Percentiles rank a stretch among this genome's conserved stretches.
phyloP scores from a whole-genome alignment of 2,797 vertebrate genomes.

The Rhinophrynus dorsalis region DNA sequence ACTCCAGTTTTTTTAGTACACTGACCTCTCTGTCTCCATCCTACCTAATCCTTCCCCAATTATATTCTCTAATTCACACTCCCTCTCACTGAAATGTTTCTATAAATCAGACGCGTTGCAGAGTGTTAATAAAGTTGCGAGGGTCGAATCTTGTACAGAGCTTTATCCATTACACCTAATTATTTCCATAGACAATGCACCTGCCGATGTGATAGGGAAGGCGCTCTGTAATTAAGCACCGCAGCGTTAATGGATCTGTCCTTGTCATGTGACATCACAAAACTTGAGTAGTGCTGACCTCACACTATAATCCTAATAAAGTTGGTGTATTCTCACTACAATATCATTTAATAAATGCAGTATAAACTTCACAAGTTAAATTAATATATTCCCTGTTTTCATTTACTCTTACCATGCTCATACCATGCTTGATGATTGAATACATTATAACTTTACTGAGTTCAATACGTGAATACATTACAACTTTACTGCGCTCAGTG shows the following conservation, averaged over 20 bases:
- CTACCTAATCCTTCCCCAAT: too few species aligned
- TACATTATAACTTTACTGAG: too few species aligned
- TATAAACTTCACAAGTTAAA: constrained; percentile 12
- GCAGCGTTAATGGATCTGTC: neutral
- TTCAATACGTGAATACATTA: too few species aligned
- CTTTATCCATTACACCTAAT: neutral
- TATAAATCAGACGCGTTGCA: too few species aligned
- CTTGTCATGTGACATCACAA: constrained; percentile 2
- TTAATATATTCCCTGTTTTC: constrained; percentile 16
- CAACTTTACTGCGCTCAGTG: too few species aligned
- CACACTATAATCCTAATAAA: neutral
- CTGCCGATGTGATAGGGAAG: neutral
- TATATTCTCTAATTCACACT: too few species aligned
- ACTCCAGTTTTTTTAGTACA: too few species aligned
- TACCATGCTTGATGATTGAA: too few species aligned
- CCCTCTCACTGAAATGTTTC: too few species aligned
- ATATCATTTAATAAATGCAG: constrained; percentile 17
- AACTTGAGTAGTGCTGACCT: neutral
- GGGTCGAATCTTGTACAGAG: too few species aligned
- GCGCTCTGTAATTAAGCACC: neutral
- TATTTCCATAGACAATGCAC: neutral
- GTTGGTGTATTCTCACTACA: neutral
- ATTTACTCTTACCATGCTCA: neutral
- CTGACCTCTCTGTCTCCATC: too few species aligned
- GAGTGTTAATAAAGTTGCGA: too few species aligned